phyloP scores from a whole-genome alignment of 2,888 invertebrate species.

The Oxycera nigricornis region DNA sequence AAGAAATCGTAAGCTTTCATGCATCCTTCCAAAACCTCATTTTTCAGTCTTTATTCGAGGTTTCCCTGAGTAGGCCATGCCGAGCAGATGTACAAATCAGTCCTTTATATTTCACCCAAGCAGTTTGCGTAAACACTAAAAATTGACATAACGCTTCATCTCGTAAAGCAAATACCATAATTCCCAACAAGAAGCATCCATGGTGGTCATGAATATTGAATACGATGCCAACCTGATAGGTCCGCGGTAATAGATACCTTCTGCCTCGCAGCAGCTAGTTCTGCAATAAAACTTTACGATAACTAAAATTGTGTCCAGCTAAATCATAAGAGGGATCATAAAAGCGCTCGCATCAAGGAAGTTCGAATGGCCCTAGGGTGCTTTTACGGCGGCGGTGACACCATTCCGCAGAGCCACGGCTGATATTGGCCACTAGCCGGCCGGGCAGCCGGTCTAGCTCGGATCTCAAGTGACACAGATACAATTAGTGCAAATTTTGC shows the following conservation, averaged over 20 bases:
- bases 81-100: too few relatives aligned
- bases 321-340: not conserved
- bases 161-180: not conserved
- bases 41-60: too few relatives aligned
- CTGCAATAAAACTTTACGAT: not conserved
- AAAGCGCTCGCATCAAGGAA: conserved; percentile 7
- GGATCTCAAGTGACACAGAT: not conserved
- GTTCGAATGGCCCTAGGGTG: conserved; percentile 11
- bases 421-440: too few relatives aligned
- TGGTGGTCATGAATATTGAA: not conserved
- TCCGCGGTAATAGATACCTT: not conserved
- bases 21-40: too few relatives aligned
- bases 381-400: not conserved
- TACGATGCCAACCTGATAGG: too few relatives aligned
- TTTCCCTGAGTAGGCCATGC: too few relatives aligned
- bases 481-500: not conserved
- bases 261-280: not conserved
- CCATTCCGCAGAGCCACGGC: not conserved
- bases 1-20: too few relatives aligned
- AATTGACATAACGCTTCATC: too few relatives aligned
- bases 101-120: too few relatives aligned
- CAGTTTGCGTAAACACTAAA: too few relatives aligned
- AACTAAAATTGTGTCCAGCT: not conserved
- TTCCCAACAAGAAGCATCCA: not conserved
- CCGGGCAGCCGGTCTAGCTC: not conserved